A percentile compares a stretch with the other conserved stretches of the same genome.
phyloP scores from a whole-genome alignment of 2,888 invertebrate species.

The Yponomeuta sedellus region DNA sequence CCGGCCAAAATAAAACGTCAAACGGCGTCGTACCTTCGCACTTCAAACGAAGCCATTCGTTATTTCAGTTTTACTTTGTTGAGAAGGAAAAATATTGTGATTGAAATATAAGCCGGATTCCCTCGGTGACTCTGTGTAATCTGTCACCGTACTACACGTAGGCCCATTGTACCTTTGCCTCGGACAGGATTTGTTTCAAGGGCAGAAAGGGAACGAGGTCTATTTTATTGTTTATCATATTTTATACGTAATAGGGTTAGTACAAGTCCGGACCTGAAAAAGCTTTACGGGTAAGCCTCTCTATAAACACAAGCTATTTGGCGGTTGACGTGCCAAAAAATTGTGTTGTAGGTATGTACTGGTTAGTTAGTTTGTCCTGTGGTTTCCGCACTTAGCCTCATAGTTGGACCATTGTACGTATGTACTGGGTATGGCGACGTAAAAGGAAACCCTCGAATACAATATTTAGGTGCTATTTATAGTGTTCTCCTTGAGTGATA shows the following conservation, averaged over 20 bases:
- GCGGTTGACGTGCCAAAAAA: no score
- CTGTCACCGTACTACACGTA: not conserved
- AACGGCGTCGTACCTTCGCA: not conserved
- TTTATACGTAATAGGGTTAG: not conserved
- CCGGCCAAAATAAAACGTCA: not conserved
- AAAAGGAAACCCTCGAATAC: no score
- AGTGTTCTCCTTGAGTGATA: no score
- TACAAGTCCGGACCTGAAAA: not conserved
- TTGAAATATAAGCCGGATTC: not conserved
- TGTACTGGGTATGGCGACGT: no score
- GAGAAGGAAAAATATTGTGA: not conserved
- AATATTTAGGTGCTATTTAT: no score
- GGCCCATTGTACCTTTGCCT: not conserved
- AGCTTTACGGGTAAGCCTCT: not conserved
- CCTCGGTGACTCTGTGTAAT: not conserved
- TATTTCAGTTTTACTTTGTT: not conserved
- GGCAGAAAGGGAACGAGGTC: not conserved
- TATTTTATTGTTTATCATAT: conserved; percentile 2
- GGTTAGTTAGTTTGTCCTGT: no score
- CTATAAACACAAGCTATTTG: no score
- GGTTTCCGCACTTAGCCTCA: no score
- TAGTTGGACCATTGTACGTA: no score
- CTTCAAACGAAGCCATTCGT: not conserved
- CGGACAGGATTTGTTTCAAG: not conserved
- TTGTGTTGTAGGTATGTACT: no score